These are phyloP conservation scores for Andrena fulva DNA, from an alignment of 2,888 invertebrate species.

Conservation along the genomic window DNA sequence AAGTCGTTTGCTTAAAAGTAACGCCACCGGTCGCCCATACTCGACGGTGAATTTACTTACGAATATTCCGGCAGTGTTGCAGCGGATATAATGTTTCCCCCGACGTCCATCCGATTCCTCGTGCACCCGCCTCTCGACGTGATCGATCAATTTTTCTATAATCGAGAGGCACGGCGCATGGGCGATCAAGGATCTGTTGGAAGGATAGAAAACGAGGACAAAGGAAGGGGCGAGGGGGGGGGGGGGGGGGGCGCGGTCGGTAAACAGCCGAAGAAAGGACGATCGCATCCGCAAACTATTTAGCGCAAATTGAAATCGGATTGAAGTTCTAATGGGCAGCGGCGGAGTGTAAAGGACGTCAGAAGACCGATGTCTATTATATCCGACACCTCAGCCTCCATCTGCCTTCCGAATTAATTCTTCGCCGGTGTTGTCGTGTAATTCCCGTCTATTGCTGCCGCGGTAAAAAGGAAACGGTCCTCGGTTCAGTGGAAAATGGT, in stretches of 20 bases:
- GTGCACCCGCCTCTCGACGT: conserved; percentile 4
- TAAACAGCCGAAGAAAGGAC: conserved; percentile 39
- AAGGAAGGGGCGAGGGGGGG: not conserved
- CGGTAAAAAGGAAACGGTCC: not conserved
- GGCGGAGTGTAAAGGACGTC: conserved; percentile 36
- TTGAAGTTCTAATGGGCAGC: conserved; percentile 67
- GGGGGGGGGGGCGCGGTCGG: too few relatives aligned
- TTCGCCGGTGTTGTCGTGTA: not conserved
- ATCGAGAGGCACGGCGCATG: conserved; percentile 35
- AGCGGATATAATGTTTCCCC: not conserved
- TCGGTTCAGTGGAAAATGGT: not conserved
- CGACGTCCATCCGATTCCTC: not conserved
- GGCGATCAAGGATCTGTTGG: conserved; percentile 33
- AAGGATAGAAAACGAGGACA: not conserved
- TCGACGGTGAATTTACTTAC: not conserved
- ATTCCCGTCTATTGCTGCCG: not conserved
- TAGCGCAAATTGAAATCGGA: conserved; percentile 71
- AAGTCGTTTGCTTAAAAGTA: not conserved
- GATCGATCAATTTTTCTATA: conserved; percentile 70
- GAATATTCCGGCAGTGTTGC: not conserved
- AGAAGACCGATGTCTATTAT: conserved; percentile 51
- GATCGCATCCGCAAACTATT: conserved; percentile 71
- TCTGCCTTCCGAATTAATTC: not conserved
- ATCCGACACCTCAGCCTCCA: conserved; percentile 38
- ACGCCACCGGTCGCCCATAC: not conserved